Percentiles rank a stretch among this genome's conserved stretches.
These are phyloP conservation scores for Diaprepes abbreviatus DNA, from an alignment of 2,888 invertebrate genomes.

Conservation along the genomic window DNA sequence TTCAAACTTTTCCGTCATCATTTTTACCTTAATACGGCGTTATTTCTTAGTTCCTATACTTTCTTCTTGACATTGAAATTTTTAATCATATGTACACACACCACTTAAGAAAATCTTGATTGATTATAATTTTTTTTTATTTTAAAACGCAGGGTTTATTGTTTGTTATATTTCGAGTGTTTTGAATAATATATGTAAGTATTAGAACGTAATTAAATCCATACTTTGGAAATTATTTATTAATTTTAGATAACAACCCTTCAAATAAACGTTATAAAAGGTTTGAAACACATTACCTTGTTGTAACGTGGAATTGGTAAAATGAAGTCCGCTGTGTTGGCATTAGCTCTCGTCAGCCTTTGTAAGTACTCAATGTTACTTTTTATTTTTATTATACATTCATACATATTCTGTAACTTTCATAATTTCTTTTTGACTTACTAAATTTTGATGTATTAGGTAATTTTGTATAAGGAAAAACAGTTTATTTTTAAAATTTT, in stretches of 20 bases:
- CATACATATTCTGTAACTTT: no score
- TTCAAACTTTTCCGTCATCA: no score
- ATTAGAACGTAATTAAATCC: no score
- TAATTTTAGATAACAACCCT: not conserved
- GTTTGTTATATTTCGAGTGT: conserved; percentile 1
- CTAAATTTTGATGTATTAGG: no score
- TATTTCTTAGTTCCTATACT: no score
- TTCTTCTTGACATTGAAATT: not conserved
- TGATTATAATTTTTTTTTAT: not conserved
- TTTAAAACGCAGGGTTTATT: not conserved
- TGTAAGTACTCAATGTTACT: conserved; percentile 13
- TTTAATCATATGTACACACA: not conserved
- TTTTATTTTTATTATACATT: no score
- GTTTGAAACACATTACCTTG: not conserved
- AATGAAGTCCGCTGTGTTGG: not conserved
- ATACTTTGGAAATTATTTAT: not conserved
- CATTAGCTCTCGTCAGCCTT: not conserved
- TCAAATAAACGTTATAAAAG: not conserved
- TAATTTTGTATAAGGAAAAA: no score
- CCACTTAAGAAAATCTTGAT: no score
- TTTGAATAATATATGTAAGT: not conserved
- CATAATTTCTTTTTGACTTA: no score
- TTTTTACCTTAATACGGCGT: no score
- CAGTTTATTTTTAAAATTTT: no score
- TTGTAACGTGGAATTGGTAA: not conserved